Evolutionary conservation across 2,113 vertebrate genomes (phyloP), one percentile per base, ranked within the genome.

Genomic region (Bubalus kerabau): DNA sequence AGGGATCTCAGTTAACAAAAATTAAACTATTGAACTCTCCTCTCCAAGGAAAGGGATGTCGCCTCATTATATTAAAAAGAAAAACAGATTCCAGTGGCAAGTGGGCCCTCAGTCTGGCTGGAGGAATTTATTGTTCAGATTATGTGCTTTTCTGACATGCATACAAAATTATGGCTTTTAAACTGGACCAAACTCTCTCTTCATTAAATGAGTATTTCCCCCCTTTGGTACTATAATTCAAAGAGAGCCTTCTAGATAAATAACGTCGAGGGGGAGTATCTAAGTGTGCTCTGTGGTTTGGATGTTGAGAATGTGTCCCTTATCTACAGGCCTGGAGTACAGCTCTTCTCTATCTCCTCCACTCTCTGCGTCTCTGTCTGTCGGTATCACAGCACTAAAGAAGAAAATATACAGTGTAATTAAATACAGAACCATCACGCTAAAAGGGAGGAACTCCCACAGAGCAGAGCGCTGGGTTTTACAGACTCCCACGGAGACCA

Each of bases 11-110:
- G 99, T 99, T 99, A 99, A 99, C 98, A 99, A 99, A 99, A 99
- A 99, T 99, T 99, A 99, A 99, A 99, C 99, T 99, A 99, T 99
- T 99, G 99, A 99, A 99, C 99, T 99, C 99, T 98, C 96, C 95
- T 99, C 98, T 99, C 23, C 12, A 96, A 98, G 97, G 98, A 98
- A 98, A 99, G 98, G 99, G 99, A 98, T 98, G 98, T 98, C 76
- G 97, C 96, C 97, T 99, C 98, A 99, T 99, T 98, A 99, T 98
- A 98, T 98, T 97, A 98, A 98, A 98, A 98, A 98, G 98, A 97
- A 98, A 98, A 98, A 98, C 98, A 98, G 98, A 89, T 98, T 97
- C 94, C 89, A 97, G 98, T 96, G 97, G 96, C 93, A 98, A 98
- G 96, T 90, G 96, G 98, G 97, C 98, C 97, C 95, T 98, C 97